Base-by-base conservation (phyloP, 2,888 invertebrate species). In the Carcina quercana region DNA sequence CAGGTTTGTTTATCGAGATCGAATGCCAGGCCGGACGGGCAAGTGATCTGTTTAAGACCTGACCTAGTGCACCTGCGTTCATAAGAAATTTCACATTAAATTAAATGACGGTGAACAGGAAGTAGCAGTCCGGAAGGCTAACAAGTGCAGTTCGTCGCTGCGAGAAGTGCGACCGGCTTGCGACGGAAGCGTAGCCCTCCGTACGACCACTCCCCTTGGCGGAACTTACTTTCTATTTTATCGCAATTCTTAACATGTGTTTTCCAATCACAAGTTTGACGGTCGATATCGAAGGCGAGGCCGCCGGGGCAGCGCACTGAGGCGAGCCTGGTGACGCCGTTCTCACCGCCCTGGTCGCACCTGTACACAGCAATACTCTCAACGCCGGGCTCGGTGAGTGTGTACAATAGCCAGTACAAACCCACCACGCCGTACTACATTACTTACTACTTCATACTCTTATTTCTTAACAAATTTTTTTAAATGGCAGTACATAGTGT, bases 1-100 rank as follows among this genome's bases (percentile, higher is more conserved):
- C 96, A 96, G 83, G 96, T 96, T 89, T 96, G 96, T 89, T 95
- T 96, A 88, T 94, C 93, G 88, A 96, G 91, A 90, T 96, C 96
- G 90, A 96, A 96, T 87, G 95, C 92, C 90, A 96, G 89, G 88
- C 96, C 96, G 83, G 94, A 94, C 82, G 96, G 96, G 87, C 96
- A 96, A 87, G 94, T 94, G 88, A 96, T 94, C 90, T 94, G 93
- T 92, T 94, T 94, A 88, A 95, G 91, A 89, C 94, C 94, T 88
- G 94, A 93, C 88, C 91, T 93, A 88, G 94, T 95, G 91, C 95
- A 95, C 91, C 92, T 92, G 88, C 66, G 83, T 86, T 85, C 82
- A 83, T 74, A 84, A 87, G 79, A 86, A 85, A 83, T 71, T 60
- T 64, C 53, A 62, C 49, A 66, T 78, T 82, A 74, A 80, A 73